Conservation (phyloP, 2,797 vertebrate species). For the Acipenser ruthenus region DNA sequence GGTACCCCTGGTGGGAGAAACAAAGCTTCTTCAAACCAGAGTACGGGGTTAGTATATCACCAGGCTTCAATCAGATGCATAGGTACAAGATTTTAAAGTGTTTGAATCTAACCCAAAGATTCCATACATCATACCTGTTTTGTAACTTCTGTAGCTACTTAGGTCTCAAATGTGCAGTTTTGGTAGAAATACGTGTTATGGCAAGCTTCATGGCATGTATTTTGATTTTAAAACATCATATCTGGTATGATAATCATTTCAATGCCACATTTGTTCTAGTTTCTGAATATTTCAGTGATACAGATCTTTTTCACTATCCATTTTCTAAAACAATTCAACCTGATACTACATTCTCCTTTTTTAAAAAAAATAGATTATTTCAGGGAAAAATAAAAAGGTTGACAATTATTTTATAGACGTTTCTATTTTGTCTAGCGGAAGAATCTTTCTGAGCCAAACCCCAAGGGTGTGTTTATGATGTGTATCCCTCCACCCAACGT, state of each 20-base stretch:
- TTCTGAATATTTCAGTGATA: too few relatives aligned
- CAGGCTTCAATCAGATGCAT: neutral
- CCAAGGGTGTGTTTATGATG: conserved; percentile 81
- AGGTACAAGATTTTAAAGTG: too few relatives aligned
- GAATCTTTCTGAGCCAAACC: conserved; percentile 63
- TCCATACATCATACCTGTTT: too few relatives aligned
- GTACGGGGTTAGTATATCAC: conserved; percentile 62
- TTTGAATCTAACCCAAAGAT: too few relatives aligned
- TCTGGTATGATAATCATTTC: too few relatives aligned
- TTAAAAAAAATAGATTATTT: neutral
- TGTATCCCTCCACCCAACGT: conserved; percentile 91
- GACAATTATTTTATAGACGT: neutral
- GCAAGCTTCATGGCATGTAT: too few relatives aligned
- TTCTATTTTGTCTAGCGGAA: conserved; percentile 45
- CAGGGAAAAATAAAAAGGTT: too few relatives aligned
- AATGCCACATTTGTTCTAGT: too few relatives aligned
- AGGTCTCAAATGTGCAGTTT: too few relatives aligned
- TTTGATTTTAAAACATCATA: too few relatives aligned
- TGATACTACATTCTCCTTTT: neutral
- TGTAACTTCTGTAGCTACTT: neutral
- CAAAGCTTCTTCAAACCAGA: conserved; percentile 87
- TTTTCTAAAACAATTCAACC: neutral
- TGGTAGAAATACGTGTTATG: too few relatives aligned
- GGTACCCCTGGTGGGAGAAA: conserved; percentile 88
- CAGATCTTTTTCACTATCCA: too few relatives aligned